Conservation (phyloP, 2,888 invertebrate species). For the Torymus tubicola region DNA sequence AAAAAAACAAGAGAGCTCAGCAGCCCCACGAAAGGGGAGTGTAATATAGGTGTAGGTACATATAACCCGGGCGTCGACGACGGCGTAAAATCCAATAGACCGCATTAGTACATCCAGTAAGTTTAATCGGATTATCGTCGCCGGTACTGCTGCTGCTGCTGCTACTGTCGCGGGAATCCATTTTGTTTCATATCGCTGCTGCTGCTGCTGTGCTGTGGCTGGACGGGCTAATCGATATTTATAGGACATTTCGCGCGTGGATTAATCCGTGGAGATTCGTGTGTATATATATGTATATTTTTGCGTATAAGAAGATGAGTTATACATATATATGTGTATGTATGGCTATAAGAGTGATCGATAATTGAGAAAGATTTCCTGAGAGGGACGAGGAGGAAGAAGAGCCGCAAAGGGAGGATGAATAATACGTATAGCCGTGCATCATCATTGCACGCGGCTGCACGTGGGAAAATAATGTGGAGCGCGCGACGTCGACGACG, state of each 20-base stretch:
- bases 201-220: too few species aligned
- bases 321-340: not conserved
- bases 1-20: not conserved
- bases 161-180: slow-evolving; percentile 32
- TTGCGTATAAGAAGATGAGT: too few species aligned
- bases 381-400: too few species aligned
- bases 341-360: slow-evolving; percentile 2
- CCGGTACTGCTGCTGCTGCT: not conserved
- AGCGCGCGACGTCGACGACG: too few species aligned
- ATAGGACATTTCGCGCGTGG: slow-evolving; percentile 28
- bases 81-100: slow-evolving; percentile 51
- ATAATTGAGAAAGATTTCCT: slow-evolving; percentile 42
- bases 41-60: not conserved
- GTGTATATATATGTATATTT: too few species aligned
- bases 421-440: slow-evolving; percentile 13
- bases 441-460: too few species aligned
- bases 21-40: too few species aligned
- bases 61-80: not conserved
- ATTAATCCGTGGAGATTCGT: too few species aligned
- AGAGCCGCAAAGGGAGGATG: not conserved
- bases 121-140: slow-evolving; percentile 50
- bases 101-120: slow-evolving; percentile 54
- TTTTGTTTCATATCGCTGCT: slow-evolving; percentile 39
- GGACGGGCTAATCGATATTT: slow-evolving; percentile 44
- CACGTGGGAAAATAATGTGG: too few species aligned